phyloP scores from a whole-genome alignment of 2,888 invertebrate genomes.

The Hirtodrosophila alboralis region DNA sequence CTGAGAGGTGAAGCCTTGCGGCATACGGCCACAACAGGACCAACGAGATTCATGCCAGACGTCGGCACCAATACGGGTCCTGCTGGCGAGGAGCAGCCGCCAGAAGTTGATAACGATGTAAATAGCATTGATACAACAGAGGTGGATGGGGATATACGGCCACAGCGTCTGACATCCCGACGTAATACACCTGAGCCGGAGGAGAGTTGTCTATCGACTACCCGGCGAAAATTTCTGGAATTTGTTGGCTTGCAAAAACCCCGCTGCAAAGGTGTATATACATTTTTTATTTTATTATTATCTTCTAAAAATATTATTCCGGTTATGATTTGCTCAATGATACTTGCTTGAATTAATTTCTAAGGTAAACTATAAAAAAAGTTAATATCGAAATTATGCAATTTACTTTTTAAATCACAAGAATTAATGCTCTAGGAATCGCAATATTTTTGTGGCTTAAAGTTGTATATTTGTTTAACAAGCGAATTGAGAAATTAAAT shows the following conservation, averaged over 20 bases:
- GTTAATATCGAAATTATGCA: no score
- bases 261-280: constrained; percentile 39
- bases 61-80: constrained; percentile 15
- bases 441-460: no score
- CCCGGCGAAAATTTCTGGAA: constrained; percentile 13
- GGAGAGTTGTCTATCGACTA: not conserved
- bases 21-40: constrained; percentile 65
- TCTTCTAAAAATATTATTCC: no score
- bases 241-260: constrained; percentile 8
- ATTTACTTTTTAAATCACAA: no score
- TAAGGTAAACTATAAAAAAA: no score
- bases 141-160: constrained; percentile 26
- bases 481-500: no score
- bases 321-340: no score
- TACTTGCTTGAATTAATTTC: no score
- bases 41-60: constrained; percentile 28
- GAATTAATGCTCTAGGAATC: no score
- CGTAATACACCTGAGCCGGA: not conserved
- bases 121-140: constrained; percentile 2
- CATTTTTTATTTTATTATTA: constrained; percentile 3
- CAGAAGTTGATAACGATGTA: not conserved
- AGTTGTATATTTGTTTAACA: no score
- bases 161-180: constrained; percentile 1
- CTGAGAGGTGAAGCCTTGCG: constrained; percentile 50
- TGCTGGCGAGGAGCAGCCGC: not conserved